Evolutionary conservation across 2,888 invertebrate species (phyloP).

Genomic region (Hymenopus coronatus): DNA sequence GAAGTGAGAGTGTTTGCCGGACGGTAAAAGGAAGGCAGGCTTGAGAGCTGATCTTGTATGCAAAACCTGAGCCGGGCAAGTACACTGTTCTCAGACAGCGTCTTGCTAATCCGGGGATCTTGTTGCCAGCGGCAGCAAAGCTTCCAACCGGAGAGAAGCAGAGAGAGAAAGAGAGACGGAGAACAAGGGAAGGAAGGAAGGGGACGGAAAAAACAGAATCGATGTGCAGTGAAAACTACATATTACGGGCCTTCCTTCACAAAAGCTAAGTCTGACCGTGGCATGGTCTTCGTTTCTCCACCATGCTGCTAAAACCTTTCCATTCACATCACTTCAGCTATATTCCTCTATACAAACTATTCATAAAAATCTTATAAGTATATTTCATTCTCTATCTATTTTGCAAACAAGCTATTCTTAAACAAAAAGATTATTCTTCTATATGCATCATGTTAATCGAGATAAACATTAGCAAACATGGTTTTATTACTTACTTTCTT

Average conservation of each 20-base stretch:
- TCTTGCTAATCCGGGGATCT: slow-evolving; percentile 18
- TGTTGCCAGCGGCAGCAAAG: slow-evolving; percentile 15
- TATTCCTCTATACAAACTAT: too few species aligned
- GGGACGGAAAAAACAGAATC: neutral
- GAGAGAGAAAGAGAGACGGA: neutral
- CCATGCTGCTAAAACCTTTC: too few species aligned
- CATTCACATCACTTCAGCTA: too few species aligned
- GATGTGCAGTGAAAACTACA: neutral
- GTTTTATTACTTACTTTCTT: too few species aligned
- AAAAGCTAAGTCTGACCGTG: neutral
- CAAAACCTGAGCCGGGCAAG: neutral
- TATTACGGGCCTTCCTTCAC: neutral
- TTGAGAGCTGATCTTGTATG: neutral
- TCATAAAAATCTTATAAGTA: too few species aligned
- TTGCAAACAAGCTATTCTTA: too few species aligned
- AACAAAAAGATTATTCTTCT: too few species aligned
- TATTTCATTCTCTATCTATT: too few species aligned
- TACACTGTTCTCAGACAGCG: slow-evolving; percentile 5
- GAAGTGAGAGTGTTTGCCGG: neutral
- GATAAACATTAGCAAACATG: too few species aligned
- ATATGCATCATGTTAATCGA: too few species aligned
- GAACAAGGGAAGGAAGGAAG: neutral
- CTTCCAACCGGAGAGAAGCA: neutral
- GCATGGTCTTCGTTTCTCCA: neutral
- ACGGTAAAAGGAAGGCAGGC: neutral